Evolutionary conservation across 2,888 invertebrate species (phyloP).

Genomic region (Pseudococcus longispinus): DNA sequence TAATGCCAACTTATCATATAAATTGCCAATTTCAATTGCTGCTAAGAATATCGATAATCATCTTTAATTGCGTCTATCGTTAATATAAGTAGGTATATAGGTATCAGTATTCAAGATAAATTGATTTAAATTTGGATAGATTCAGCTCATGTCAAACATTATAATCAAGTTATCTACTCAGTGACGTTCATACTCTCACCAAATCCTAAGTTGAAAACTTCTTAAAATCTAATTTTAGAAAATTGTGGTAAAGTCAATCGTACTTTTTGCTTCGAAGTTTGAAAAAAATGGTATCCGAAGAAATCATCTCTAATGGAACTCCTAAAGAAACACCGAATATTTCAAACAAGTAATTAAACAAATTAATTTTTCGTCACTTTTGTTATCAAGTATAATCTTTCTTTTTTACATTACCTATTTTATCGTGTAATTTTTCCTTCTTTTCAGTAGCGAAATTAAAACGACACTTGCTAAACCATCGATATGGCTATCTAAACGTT

Average conservation of each 20-base stretch:
- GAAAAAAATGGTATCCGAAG: neutral
- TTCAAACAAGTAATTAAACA: neutral
- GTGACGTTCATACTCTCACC: no score
- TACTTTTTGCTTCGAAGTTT: neutral
- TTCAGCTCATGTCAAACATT: no score
- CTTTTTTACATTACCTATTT: neutral
- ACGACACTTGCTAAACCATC: neutral
- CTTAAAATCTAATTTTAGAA: neutral
- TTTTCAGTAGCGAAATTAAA: neutral
- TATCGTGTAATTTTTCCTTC: neutral
- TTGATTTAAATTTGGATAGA: no score
- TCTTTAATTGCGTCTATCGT: neutral
- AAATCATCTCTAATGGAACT: neutral
- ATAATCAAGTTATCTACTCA: no score
- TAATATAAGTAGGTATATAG: neutral
- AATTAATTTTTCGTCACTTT: neutral
- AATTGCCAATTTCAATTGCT: neutral
- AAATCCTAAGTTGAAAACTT: neutral
- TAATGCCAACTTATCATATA: neutral
- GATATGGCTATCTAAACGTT: neutral
- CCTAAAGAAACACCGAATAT: neutral
- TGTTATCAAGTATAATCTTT: neutral
- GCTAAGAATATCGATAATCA: neutral
- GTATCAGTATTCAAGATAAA: neutral
- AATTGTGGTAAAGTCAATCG: neutral